Evolutionary conservation across 2,888 invertebrate species (phyloP).

Genomic region (Drosophila meridionalis): DNA sequence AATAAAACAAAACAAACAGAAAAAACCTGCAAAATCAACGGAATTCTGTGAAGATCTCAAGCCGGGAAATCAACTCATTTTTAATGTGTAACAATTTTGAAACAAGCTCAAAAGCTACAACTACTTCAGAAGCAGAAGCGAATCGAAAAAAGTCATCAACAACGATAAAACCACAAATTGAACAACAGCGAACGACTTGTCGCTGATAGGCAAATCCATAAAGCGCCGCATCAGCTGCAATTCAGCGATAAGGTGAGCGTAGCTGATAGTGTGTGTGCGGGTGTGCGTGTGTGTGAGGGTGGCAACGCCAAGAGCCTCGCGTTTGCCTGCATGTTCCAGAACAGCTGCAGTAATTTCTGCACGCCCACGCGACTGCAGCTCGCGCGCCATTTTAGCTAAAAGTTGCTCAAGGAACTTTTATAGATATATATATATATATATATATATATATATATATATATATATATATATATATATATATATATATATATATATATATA

Average conservation of each 20-base stretch:
- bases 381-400: constrained; percentile 59
- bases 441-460: no score
- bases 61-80: constrained; percentile 22
- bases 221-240: constrained; percentile 72
- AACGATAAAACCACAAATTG: constrained; percentile 37
- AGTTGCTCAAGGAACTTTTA: constrained; percentile 51
- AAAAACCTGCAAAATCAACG: constrained; percentile 6
- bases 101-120: constrained; percentile 19
- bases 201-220: constrained; percentile 61
- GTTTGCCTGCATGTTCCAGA: constrained; percentile 46
- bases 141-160: constrained; percentile 34
- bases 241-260: constrained; percentile 76
- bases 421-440: constrained; percentile 33
- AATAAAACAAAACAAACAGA: background rate
- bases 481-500: constrained; percentile 34
- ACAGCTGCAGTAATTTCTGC: constrained; percentile 72
- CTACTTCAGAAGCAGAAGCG: constrained; percentile 11
- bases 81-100: constrained; percentile 55
- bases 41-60: constrained; percentile 23
- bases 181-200: constrained; percentile 48
- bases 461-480: constrained; percentile 35
- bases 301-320: constrained; percentile 11
- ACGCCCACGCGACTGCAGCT: constrained; percentile 60
- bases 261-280: constrained; percentile 1
- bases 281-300: background rate